Evolutionary conservation across 2,113 vertebrate species (phyloP), one percentile per base, ranked within the genome.

Genomic region (Rhabdomys dilectus): DNA sequence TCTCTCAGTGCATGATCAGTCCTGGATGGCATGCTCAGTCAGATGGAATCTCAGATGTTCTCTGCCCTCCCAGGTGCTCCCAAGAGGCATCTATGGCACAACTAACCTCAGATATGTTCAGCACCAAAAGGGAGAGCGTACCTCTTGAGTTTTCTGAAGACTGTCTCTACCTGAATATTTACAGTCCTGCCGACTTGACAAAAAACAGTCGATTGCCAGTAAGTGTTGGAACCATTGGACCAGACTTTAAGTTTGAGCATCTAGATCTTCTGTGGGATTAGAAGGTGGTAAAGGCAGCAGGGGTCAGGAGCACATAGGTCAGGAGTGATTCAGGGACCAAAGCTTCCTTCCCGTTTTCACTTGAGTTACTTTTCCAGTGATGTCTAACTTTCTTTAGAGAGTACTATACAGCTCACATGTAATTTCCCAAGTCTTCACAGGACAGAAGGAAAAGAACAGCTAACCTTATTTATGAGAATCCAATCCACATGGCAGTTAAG

Each of bases 111-210:
- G 85, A 97, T 0, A 10, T 96, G 6, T 3, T 91, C 1, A 82
- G 24, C 34, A 94, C 68, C 5, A 19, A 13, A 11, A 88, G 91
- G 26, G 94, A 97, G 45, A 87, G 10, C 3, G 3, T 94, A 24
- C 11, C 80, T 4, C 1, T 93, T 36, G 3, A 11, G 21, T 39
- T 76, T 70, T 97, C 97, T 0, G 99, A 99, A 97, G 99, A 99
- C 97, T 99, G 99, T 51, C 98, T 99, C 29, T 99, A 99, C 95
- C 5, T 99, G 62, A 99, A 99, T 53, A 97, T 99, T 78, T 99
- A 99, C 98, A 99, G 99, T 0, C 98, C 99, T 0, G 96, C 97
- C 1, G 97, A 99, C 90, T 42, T 97, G 75, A 84, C 13, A 1
- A 96, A 89, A 0, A 95, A 92, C 9, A 97, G 97, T 96, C 94